These are phyloP conservation scores for Diaphora mendica DNA, from an alignment of 2,888 invertebrate species.

Conservation along the genomic window DNA sequence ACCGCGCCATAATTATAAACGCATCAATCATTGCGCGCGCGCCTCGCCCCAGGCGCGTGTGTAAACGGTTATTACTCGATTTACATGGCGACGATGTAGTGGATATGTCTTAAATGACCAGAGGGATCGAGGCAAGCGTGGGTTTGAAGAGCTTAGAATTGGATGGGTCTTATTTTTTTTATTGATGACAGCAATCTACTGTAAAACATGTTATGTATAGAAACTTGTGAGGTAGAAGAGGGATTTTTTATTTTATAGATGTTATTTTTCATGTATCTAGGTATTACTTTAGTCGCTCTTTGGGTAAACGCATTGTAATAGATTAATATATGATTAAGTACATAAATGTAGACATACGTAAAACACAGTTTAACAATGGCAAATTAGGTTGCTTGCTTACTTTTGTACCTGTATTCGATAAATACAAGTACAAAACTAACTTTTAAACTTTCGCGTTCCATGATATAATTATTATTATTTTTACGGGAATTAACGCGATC, in stretches of 20 bases:
- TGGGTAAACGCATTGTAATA: not conserved
- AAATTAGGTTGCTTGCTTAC: no score
- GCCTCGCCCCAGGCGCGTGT: constrained; percentile 60
- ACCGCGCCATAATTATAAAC: constrained; percentile 82
- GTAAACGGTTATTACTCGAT: constrained; percentile 76
- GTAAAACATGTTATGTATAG: not conserved
- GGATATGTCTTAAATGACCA: constrained; percentile 52
- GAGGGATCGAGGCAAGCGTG: constrained; percentile 39
- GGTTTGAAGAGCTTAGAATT: constrained; percentile 32
- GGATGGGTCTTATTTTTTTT: constrained; percentile 23
- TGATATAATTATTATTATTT: no score
- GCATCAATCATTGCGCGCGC: constrained; percentile 81
- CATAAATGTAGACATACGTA: not conserved
- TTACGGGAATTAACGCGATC: no score
- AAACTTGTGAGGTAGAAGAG: no score
- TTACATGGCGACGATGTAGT: constrained; percentile 56
- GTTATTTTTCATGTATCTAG: not conserved
- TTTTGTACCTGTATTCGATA: no score
- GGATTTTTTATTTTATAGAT: not conserved
- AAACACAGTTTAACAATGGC: not conserved
- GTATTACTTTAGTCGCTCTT: not conserved
- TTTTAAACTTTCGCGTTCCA: no score
- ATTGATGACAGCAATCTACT: not conserved
- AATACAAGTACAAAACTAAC: no score
- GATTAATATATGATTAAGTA: not conserved